These are phyloP conservation scores for Himantopus leucocephalus DNA, from an alignment of 2,113 vertebrate genomes.

Conservation along the genomic window DNA sequence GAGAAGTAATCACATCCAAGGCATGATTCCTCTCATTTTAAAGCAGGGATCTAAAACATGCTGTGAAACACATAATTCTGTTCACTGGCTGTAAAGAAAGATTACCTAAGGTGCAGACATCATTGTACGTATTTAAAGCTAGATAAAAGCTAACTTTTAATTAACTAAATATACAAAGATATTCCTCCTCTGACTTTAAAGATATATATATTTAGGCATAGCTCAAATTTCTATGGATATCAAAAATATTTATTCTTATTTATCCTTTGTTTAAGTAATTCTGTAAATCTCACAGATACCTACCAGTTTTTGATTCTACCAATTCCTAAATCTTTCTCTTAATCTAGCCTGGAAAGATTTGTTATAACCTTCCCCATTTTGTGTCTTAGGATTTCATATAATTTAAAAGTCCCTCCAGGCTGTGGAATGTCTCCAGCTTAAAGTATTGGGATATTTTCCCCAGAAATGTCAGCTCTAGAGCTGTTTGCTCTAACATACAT, in stretches of 20 bases:
- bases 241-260: not conserved
- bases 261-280: not conserved
- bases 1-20: not conserved
- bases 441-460: not conserved
- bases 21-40: not conserved
- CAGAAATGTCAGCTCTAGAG: not conserved
- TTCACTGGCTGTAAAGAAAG: not conserved
- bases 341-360: not conserved
- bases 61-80: not conserved
- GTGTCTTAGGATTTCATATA: not conserved
- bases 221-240: not conserved
- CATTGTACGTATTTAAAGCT: not conserved
- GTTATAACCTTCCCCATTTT: not conserved
- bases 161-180: not conserved
- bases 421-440: not conserved
- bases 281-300: not conserved
- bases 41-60: not conserved
- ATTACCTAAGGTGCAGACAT: not conserved
- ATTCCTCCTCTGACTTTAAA: not conserved
- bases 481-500: not conserved
- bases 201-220: not conserved
- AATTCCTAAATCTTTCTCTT: not conserved
- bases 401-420: not conserved
- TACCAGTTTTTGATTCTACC: not conserved
- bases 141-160: not conserved